Base-by-base conservation (phyloP, 2,113 vertebrate species). In the Gasterosteus nipponicus region DNA sequence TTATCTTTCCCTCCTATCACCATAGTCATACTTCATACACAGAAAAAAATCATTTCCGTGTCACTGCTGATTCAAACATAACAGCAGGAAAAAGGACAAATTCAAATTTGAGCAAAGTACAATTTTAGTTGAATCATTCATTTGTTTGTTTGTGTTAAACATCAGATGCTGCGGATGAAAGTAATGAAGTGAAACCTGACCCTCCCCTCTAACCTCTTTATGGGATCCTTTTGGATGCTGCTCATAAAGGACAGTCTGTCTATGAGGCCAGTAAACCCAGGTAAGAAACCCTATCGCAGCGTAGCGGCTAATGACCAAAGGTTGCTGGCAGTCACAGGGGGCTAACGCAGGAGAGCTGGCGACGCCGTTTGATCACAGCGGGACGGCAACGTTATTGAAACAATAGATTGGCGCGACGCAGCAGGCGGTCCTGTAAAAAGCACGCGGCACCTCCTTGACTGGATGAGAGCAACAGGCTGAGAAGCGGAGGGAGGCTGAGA, bases 361-460 rank as follows among this genome's bases (percentile, higher is more conserved):
- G 56, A n/a, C 77, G 64, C 73, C 38, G 86, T 87, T 89, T 91
- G 89, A 90, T 91, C 91, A 73, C 89, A 62, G 86, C 14, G 65
- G 83, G 89, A 51, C 68, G 33, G 68, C 46, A 53, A 66, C 15
- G 51, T 65, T 22, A 75, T 87, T 87, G 89, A 90, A 90, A 80
- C 78, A 60, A 63, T 68, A 59, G 61, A 63, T 29, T 64, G 79
- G 82, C 82, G 83, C 78, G 77, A 73, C 87, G 7, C 86, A 77
- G 82, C 65, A 10, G 85, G 88, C 88, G 84, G 60, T 14, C 78
- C 79, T 84, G 87, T 92, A 80, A 91, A 54, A 47, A 54, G 15
- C 22, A 6, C 26, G 14, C 75, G 46, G 78, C 67, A 33, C 64
- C 60, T 67, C 22, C 72, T 65, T 80, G 47, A 80, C 47, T n/a